Percentiles rank a stretch among this genome's conserved stretches.
phyloP scores from a whole-genome alignment of 2,888 invertebrate genomes.

The Pseudococcus viburni region DNA sequence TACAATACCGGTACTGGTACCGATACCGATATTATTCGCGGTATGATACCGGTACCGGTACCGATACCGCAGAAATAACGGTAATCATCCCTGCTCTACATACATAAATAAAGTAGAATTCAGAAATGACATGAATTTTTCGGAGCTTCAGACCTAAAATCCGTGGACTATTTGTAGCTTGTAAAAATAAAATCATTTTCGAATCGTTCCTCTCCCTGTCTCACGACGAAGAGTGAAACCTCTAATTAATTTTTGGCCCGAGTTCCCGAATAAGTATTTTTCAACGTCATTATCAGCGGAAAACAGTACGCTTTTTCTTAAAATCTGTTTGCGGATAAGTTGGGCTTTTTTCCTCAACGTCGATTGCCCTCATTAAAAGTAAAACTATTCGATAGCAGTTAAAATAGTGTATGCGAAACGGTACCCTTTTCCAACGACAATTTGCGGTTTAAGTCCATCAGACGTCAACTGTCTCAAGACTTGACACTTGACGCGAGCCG shows the following conservation, averaged over 20 bases:
- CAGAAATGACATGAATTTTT: no score
- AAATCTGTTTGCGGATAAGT: neutral
- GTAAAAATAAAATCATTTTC: neutral
- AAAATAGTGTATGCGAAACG: neutral
- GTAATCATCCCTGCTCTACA: no score
- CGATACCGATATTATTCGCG: no score
- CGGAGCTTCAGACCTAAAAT: no score
- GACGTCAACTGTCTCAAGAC: slow-evolving; percentile 20
- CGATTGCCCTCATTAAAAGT: slow-evolving; percentile 46
- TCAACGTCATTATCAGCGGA: slow-evolving; percentile 46
- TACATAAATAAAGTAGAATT: no score
- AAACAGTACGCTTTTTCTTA: slow-evolving; percentile 3
- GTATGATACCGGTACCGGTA: no score
- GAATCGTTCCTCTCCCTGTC: neutral
- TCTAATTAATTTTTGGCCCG: slow-evolving; percentile 27
- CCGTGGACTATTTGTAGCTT: neutral
- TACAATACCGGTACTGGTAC: no score
- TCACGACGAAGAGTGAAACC: neutral
- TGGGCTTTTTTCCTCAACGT: neutral
- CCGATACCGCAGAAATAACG: no score
- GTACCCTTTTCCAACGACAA: neutral
- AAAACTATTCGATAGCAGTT: neutral
- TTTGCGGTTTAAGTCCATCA: slow-evolving; percentile 21
- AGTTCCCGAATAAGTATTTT: slow-evolving; percentile 29
- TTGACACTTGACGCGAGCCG: neutral